These are phyloP conservation scores for Mylabris phalerata DNA, from an alignment of 1,140 invertebrate species.

Conservation along the genomic window DNA sequence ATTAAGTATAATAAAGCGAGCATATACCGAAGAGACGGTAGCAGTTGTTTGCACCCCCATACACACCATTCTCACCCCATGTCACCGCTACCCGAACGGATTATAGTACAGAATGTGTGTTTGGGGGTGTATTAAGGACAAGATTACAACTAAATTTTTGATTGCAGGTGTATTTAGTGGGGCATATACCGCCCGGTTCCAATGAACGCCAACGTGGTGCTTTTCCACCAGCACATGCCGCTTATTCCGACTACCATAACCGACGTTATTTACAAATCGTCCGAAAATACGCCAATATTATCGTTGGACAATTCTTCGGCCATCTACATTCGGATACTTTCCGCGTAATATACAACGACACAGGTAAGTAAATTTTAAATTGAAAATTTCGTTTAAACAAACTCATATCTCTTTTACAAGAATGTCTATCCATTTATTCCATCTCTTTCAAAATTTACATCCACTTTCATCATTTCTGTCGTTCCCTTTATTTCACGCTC, in stretches of 20 bases:
- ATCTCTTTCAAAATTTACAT: too few relatives aligned
- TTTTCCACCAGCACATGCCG: slow-evolving; percentile 47
- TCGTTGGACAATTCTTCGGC: slow-evolving; percentile 87
- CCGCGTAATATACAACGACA: slow-evolving; percentile 71
- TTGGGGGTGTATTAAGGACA: too few relatives aligned
- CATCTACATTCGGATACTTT: slow-evolving; percentile 89
- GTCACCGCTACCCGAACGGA: too few relatives aligned
- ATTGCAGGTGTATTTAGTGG: slow-evolving; percentile 78
- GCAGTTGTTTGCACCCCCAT: neutral
- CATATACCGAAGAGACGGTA: neutral
- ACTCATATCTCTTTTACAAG: too few relatives aligned
- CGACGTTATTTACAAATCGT: slow-evolving; percentile 65
- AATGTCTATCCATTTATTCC: too few relatives aligned
- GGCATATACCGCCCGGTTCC: slow-evolving; percentile 81
- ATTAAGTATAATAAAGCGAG: neutral
- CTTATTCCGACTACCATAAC: slow-evolving; percentile 60
- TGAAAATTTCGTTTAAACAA: neutral
- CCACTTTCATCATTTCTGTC: too few relatives aligned
- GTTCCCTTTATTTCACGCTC: too few relatives aligned
- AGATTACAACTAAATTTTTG: slow-evolving; percentile 8
- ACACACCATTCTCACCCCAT: neutral
- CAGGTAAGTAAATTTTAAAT: slow-evolving; percentile 45
- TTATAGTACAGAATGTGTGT: too few relatives aligned
- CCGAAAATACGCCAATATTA: slow-evolving; percentile 65
- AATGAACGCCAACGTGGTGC: slow-evolving; percentile 68